Evolutionary conservation across 2,888 invertebrate species (phyloP), one percentile per base, ranked within the genome.

Genomic region (Ceratothoa steindachneri): DNA sequence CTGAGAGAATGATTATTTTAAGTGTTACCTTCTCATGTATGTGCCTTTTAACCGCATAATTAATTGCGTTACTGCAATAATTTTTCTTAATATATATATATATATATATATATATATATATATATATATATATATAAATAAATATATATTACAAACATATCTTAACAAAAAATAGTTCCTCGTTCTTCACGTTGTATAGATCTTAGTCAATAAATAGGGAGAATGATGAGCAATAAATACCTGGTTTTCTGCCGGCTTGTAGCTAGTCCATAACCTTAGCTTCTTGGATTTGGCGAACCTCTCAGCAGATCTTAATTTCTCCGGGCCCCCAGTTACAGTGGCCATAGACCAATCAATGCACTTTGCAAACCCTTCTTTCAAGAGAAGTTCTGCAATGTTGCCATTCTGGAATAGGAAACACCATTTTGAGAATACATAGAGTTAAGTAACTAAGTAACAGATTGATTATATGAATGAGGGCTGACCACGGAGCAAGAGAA

Each of bases 301-400:
- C 83, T 97, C 96, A 0, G 95, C 95, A 51, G 89, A 87, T 81
- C 95, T 88, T 22, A 96, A 87, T 81, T 91, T 90, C 71, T 95
- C 92, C 2, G 93, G 91, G 65, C 95, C 91, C 83, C 89, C 90
- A 55, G 90, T 88, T 83, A 93, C 90, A 78, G 91, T 90, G 7
- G 90, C 90, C 87, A 96, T 92, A 52, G 93, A 93, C 94, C 94
- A 94, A 84, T 95, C 95, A 24, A 95, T 93, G 83, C 97, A 97
- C 83, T 90, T 91, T 0, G 97, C 98, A 82, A 95, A 93, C 19
- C 98, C 98, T 84, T 95, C 93, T 72, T 89, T 88, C 80, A 97
- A 85, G 76, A 99, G 86, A 29, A 91, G 88, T 84, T 97, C 98
- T 0, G 98, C 97, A 83, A 99, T 98, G 84, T 97, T 97, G 41